Base-by-base conservation (phyloP, 2,888 invertebrate species). In the Apamea sordens region DNA sequence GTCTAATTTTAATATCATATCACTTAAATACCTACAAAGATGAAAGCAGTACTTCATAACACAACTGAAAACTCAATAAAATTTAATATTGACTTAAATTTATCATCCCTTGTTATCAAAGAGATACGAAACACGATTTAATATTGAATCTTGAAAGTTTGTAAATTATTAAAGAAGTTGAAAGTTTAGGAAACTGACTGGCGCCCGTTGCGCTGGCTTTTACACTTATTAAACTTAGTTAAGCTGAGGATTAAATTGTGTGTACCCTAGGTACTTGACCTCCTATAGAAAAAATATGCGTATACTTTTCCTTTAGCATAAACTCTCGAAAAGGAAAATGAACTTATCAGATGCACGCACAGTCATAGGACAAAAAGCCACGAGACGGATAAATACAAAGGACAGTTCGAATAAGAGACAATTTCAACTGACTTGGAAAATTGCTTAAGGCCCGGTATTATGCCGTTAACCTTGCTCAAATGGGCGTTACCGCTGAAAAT, bases 121-220 rank as follows among this genome's bases (percentile, higher is more conserved):
- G 73, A 79, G 79, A 88, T 79, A 80, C 74, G 76, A 81, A 84
- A 83, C 81, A 85, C 68, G 74, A 80, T 77, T 87, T 82, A 87
- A 87, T 87, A 85, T 87, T 85, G 85, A 83, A 85, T 83, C 79
- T 79, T 78, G 68, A 87, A 87, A 87, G 81, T 85, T 87, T 85
- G 73, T 78, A 87, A 80, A 82, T 86, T 71, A 80, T 77, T 80
- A 84, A 85, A 80, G 69, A 87, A 83, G 85, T 81, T 85, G n/a
- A 72, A 75, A 82, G 79, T 85, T 81, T 50, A 79, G 72, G 73
- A 59, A 72, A 79, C 83, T 79, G 70, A 73, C 72, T 79, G 64
- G 75, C 81, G 61, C 82, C 70, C 70, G 76, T 67, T 76, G 82
- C 67, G 81, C 70, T 82, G 65, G 81, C 76, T 82, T 76, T 71